A percentile compares a stretch with the other conserved stretches of the same genome.
Evolutionary conservation across 2,113 vertebrate species (phyloP).

Genomic region (Ornithorhynchus anatinus): DNA sequence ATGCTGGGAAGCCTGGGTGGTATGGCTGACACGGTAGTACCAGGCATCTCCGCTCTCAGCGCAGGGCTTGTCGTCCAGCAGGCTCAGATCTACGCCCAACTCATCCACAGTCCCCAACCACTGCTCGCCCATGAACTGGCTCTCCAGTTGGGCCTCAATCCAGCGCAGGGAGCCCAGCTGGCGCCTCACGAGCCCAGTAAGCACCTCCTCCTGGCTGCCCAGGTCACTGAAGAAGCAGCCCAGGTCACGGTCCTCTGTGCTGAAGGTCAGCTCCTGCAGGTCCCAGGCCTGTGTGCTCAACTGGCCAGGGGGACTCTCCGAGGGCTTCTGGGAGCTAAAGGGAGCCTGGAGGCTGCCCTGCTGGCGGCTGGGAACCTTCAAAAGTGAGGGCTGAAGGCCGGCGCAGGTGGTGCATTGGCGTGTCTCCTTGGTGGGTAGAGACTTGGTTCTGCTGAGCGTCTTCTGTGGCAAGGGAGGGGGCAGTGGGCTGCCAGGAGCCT

Average conservation of each 20-base stretch:
- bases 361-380: accelerated
- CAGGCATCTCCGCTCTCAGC: conserved; percentile 55
- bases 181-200: conserved; percentile 39
- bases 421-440: conserved; percentile 52
- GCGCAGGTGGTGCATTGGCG: accelerated
- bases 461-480: conserved; percentile 80
- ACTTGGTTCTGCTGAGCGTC: conserved; percentile 70
- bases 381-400: accelerated
- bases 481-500: accelerated
- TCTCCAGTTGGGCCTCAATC: not conserved
- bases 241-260: conserved; percentile 54
- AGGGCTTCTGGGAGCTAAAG: conserved; percentile 41
- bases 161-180: conserved; percentile 63
- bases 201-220: not conserved
- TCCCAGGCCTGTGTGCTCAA: accelerated
- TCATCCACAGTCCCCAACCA: conserved; percentile 32
- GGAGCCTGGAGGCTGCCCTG: not conserved
- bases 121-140: conserved; percentile 50
- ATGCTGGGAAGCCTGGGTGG: conserved; percentile 39
- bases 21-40: conserved; percentile 69
- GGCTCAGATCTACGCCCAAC: not conserved
- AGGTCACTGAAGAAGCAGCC: conserved; percentile 44
- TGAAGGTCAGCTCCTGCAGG: conserved; percentile 47
- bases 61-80: conserved; percentile 42
- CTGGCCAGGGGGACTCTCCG: accelerated